Percentiles rank a stretch among this genome's conserved stretches.
These are phyloP conservation scores for Cettia cetti DNA, from an alignment of 2,113 vertebrate species.

Conservation along the genomic window DNA sequence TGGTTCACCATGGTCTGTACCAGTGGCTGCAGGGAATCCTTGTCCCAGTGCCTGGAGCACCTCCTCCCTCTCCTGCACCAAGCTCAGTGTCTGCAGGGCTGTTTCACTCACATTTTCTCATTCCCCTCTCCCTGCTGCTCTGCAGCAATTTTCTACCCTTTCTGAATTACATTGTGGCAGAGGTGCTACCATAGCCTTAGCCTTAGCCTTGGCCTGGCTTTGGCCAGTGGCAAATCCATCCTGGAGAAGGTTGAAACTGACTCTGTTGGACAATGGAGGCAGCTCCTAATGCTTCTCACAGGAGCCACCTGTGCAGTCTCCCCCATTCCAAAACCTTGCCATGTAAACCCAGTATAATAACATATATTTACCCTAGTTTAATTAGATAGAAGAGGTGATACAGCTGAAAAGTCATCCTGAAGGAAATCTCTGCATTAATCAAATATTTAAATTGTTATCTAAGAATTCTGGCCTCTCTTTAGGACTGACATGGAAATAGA, in stretches of 20 bases:
- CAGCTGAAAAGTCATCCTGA: background rate
- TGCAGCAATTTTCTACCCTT: background rate
- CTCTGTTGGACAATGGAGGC: background rate
- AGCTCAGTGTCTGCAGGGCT: background rate
- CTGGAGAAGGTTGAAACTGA: background rate
- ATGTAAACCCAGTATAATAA: background rate
- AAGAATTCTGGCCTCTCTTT: background rate
- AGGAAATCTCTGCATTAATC: background rate
- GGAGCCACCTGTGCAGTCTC: rapidly evolving
- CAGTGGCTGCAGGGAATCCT: background rate
- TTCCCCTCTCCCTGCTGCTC: background rate
- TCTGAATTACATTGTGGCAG: background rate
- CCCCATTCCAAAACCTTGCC: background rate
- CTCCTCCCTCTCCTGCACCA: background rate
- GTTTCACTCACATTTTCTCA: background rate
- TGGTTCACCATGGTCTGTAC: background rate
- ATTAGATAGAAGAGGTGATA: background rate
- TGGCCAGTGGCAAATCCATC: background rate
- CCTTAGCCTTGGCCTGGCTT: background rate
- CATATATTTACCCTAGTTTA: background rate
- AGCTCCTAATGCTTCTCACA: background rate
- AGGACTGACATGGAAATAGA: background rate
- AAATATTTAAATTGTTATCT: background rate
- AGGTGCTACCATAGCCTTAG: rapidly evolving
- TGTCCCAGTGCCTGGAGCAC: rapidly evolving